Conservation (phyloP, 2,797 vertebrate genomes). For the Poecilia picta region DNA sequence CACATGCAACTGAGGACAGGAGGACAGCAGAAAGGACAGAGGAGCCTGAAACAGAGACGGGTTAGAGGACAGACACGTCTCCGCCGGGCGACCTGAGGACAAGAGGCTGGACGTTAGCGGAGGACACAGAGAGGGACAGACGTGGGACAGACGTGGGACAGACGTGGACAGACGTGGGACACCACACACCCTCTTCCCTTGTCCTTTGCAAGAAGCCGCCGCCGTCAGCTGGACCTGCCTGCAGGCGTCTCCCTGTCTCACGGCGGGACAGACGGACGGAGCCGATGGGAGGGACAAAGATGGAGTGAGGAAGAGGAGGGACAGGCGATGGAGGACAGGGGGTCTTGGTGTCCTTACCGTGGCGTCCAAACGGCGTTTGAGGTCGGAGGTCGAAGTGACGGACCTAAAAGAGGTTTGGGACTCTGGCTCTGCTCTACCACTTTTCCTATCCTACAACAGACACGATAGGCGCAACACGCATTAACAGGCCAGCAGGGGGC, state of each 20-base stretch:
- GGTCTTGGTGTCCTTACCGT: slow-evolving; percentile 93
- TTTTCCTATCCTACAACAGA: slow-evolving; percentile 99
- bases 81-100: slow-evolving; percentile 14
- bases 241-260: not conserved
- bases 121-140: slow-evolving; percentile 36
- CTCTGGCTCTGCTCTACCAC: slow-evolving; percentile 97
- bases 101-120: not conserved
- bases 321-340: slow-evolving; percentile 13
- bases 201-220: slow-evolving; percentile 68
- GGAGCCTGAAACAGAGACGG: slow-evolving; percentile 26
- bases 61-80: slow-evolving; percentile 17
- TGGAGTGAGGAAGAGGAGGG: not conserved
- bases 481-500: slow-evolving; percentile 52
- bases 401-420: slow-evolving; percentile 98
- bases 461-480: slow-evolving; percentile 81
- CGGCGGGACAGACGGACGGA: too few relatives aligned
- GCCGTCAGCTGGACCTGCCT: slow-evolving; percentile 20
- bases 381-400: slow-evolving; percentile 96
- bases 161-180: slow-evolving; percentile 25
- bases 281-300: too few relatives aligned
- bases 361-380: slow-evolving; percentile 96
- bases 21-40: slow-evolving; percentile 4
- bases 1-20: slow-evolving; percentile 9
- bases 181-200: slow-evolving; percentile 64
- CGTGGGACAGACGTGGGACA: too few relatives aligned